Evolutionary conservation across 2,113 vertebrate species (phyloP).

Genomic region (Pseudopodoces humilis): DNA sequence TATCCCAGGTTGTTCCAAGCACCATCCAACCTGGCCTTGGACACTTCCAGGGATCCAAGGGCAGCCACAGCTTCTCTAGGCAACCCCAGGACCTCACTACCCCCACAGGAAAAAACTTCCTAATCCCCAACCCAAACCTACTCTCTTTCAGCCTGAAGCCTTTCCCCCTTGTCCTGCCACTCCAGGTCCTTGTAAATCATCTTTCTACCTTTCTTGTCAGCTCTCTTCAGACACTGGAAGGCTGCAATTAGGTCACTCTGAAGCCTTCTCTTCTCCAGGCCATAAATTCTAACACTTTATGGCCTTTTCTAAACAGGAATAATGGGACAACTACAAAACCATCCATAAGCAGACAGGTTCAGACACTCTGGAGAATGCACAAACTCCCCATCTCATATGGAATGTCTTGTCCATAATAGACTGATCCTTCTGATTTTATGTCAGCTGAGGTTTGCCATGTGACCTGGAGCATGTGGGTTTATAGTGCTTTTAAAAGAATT

Average conservation of each 20-base stretch:
- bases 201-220: not conserved
- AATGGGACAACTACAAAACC: not conserved
- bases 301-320: not conserved
- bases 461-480: not conserved
- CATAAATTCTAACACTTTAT: not conserved
- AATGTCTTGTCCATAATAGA: not conserved
- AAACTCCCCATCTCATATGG: not conserved
- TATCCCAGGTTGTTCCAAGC: not conserved
- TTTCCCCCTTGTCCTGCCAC: not conserved
- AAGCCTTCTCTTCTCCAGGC: not conserved
- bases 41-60: not conserved
- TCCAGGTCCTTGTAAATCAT: not conserved
- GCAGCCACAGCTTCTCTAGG: not conserved
- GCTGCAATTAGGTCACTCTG: not conserved
- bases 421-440: not conserved
- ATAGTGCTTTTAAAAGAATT: not conserved
- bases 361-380: not conserved
- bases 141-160: not conserved
- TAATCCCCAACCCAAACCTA: not conserved
- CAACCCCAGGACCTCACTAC: fast-evolving
- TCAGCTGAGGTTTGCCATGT: not conserved
- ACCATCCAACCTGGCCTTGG: fast-evolving
- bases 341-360: not conserved
- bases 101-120: not conserved
- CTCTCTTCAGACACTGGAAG: not conserved